Percentiles rank a stretch among this genome's conserved stretches.
Evolutionary conservation across 2,888 invertebrate species (phyloP).

Genomic region (Caenorhabditis sp.): DNA sequence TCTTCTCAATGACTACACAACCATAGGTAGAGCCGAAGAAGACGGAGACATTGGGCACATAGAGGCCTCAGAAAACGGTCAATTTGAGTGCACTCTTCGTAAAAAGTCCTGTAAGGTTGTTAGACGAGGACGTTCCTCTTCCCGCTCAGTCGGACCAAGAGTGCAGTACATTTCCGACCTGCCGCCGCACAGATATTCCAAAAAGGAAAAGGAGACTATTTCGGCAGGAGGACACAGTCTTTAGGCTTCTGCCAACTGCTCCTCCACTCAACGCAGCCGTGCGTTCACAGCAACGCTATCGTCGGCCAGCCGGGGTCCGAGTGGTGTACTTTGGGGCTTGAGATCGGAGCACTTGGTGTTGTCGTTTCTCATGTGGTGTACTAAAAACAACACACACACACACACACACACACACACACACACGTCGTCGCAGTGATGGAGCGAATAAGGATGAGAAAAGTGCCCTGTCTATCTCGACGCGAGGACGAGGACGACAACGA

Average conservation of each 20-base stretch:
- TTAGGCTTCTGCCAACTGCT: too few species aligned
- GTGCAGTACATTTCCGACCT: too few species aligned
- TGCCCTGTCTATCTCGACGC: slow-evolving; percentile 3
- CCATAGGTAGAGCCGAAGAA: background rate
- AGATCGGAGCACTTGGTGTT: slow-evolving; percentile 54
- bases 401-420: slow-evolving; percentile 9
- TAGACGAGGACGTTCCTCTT: background rate
- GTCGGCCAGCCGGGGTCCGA: slow-evolving; percentile 1
- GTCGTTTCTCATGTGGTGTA: slow-evolving; percentile 44
- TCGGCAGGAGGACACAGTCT: too few species aligned
- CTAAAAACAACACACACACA: slow-evolving; percentile 26
- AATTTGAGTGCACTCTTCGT: slow-evolving; percentile 18
- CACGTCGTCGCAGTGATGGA: slow-evolving; percentile 35
- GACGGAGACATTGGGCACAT: background rate
- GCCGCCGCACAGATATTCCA: too few species aligned
- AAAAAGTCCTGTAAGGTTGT: slow-evolving; percentile 9
- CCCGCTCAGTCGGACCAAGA: background rate
- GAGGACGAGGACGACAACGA: background rate
- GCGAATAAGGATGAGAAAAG: slow-evolving; percentile 44
- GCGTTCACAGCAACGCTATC: slow-evolving; percentile 5
- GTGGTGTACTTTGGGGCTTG: slow-evolving; percentile 35
- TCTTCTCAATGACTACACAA: too few species aligned
- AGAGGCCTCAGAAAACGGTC: slow-evolving; percentile 11
- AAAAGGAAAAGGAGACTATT: too few species aligned
- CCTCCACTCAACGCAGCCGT: too few species aligned